Percentiles rank a stretch among this genome's conserved stretches.
Conservation (phyloP, 2,797 vertebrate species). For the Odontamblyopus lacepedii region DNA sequence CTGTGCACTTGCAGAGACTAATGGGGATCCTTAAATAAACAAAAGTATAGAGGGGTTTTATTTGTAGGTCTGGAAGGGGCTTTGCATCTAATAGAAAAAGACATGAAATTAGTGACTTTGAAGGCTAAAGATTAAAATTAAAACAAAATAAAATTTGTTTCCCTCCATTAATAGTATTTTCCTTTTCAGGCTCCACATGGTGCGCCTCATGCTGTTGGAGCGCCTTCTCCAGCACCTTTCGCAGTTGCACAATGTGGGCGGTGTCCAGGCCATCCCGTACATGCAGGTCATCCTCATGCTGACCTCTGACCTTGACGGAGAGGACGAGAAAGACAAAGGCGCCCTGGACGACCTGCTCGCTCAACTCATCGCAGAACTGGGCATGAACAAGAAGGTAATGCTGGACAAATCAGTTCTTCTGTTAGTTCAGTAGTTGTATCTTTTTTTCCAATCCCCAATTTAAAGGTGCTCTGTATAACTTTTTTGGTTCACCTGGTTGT, state of each 20-base stretch:
- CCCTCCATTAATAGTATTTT: conserved; percentile 13
- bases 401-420: not conserved
- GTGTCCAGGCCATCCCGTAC: conserved; percentile 96
- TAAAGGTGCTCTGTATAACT: no score
- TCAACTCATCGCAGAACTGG: conserved; percentile 92
- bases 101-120: no score
- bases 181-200: conserved; percentile 90
- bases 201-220: conserved; percentile 95
- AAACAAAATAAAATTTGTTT: no score
- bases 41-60: no score
- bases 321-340: conserved; percentile 98
- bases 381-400: conserved; percentile 95
- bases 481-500: no score
- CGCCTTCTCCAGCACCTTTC: conserved; percentile 91
- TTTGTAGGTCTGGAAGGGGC: no score
- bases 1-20: no score
- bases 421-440: not conserved
- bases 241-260: conserved; percentile 92
- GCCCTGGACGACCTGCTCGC: conserved; percentile 93
- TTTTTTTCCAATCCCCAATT: not conserved
- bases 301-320: conserved; percentile 95
- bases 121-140: no score
- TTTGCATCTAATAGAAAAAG: no score
- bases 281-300: conserved; percentile 99
- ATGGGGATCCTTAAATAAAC: no score